phyloP scores from a whole-genome alignment of 2,113 vertebrate species.

The Gyps fulvus region DNA sequence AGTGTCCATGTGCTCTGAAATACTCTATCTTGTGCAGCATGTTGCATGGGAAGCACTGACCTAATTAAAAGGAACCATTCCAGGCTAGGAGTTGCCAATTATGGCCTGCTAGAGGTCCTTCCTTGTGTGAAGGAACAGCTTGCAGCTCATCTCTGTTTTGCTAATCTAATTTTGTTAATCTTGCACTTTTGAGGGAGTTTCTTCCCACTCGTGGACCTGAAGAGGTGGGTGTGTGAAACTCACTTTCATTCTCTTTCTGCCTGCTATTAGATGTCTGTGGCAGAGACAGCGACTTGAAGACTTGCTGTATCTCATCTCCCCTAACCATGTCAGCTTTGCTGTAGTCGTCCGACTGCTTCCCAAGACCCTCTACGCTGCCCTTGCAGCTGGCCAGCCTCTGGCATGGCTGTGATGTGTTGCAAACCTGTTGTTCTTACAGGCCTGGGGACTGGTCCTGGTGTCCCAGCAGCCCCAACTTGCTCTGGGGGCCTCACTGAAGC shows the following conservation, averaged over 20 bases:
- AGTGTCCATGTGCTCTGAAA: neutral
- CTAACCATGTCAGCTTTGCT: neutral
- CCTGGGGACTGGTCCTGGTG: neutral
- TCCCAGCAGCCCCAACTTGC: neutral
- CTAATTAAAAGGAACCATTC: conserved; percentile 55
- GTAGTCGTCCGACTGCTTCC: neutral
- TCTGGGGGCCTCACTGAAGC: neutral
- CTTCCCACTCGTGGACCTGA: conserved; percentile 56
- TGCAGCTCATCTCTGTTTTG: conserved; percentile 59
- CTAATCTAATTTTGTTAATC: conserved; percentile 62
- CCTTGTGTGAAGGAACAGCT: conserved; percentile 53
- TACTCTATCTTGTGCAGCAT: neutral
- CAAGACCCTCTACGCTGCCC: neutral
- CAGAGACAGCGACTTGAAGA: neutral
- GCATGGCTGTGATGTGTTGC: neutral
- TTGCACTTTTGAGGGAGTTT: conserved; percentile 64
- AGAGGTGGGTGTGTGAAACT: conserved; percentile 64
- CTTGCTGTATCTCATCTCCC: neutral
- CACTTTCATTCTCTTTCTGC: conserved; percentile 54
- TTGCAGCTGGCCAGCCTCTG: neutral
- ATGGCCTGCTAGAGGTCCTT: conserved; percentile 30
- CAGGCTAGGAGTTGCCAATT: conserved; percentile 37
- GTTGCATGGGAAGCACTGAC: conserved; percentile 42
- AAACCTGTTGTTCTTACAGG: neutral
- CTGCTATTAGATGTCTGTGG: conserved; percentile 44